phyloP scores from a whole-genome alignment of 2,797 vertebrate species.

The Tachyglossus aculeatus region DNA sequence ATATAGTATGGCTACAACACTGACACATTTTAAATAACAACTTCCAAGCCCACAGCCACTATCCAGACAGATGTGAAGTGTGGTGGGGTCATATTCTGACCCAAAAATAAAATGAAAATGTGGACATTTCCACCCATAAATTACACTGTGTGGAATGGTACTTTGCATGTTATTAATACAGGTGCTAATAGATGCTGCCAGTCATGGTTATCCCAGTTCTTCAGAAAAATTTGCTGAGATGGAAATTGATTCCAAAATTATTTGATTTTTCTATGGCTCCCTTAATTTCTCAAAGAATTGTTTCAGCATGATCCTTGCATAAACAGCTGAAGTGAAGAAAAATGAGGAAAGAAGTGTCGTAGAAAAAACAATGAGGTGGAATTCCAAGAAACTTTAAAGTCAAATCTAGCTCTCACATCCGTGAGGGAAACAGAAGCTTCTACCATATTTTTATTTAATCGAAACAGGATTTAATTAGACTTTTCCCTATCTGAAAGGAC shows the following conservation, averaged over 20 bases:
- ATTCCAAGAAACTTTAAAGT: background rate
- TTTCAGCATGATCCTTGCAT: background rate
- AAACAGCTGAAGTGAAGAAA: slow-evolving; percentile 18
- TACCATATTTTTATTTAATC: no score
- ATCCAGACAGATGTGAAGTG: background rate
- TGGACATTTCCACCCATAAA: background rate
- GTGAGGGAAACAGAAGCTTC: no score
- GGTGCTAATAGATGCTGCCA: background rate
- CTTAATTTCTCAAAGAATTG: background rate
- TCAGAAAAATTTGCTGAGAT: background rate
- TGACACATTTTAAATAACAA: slow-evolving; percentile 1
- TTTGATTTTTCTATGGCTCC: slow-evolving; percentile 4
- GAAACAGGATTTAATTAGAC: no score
- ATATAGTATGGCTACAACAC: background rate
- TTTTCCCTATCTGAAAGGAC: no score
- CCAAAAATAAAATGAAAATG: background rate
- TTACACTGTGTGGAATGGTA: background rate
- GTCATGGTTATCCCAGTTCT: background rate
- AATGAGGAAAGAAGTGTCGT: slow-evolving; percentile 7
- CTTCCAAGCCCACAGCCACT: slow-evolving; percentile 8
- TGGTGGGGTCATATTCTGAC: background rate
- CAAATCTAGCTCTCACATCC: background rate
- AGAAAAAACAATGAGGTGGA: background rate
- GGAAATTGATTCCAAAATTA: background rate
- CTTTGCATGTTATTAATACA: background rate